Evolutionary conservation across 1,140 invertebrate genomes (phyloP).

Genomic region (Apis florea): DNA sequence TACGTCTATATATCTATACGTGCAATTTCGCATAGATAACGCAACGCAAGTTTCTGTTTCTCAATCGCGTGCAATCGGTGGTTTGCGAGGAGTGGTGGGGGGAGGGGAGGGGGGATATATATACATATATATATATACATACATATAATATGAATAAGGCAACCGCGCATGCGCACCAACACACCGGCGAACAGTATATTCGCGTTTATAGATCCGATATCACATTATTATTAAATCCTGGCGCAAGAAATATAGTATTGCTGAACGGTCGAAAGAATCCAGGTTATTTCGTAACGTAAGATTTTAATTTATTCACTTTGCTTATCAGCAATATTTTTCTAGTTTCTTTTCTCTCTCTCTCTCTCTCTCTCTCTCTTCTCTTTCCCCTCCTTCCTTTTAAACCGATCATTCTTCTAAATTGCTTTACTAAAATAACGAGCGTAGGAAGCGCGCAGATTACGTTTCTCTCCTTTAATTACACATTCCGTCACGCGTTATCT

Average conservation of each 20-base stretch:
- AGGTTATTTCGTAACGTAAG: conserved; percentile 10
- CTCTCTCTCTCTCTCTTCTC: not conserved
- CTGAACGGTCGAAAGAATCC: conserved; percentile 26
- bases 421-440: not conserved
- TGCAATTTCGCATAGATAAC: conserved; percentile 53
- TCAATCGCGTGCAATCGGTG: conserved; percentile 43
- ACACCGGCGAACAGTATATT: conserved; percentile 26
- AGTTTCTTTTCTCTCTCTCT: not conserved
- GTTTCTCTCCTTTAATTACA: not conserved
- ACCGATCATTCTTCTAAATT: not conserved
- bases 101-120: not conserved
- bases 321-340: conserved; percentile 16
- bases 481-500: not conserved
- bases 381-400: not conserved
- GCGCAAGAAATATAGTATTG: conserved; percentile 25
- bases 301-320: conserved; percentile 36
- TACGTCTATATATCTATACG: conserved; percentile 13
- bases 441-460: not conserved
- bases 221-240: conserved; percentile 61
- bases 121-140: no score
- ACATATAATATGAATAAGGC: not conserved
- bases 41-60: conserved; percentile 58
- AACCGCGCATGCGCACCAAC: conserved; percentile 18
- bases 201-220: conserved; percentile 54
- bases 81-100: not conserved